A percentile compares a stretch with the other conserved stretches of the same genome.
Conservation (phyloP, 1,140 invertebrate genomes). For the Trichonephila inaurata region DNA sequence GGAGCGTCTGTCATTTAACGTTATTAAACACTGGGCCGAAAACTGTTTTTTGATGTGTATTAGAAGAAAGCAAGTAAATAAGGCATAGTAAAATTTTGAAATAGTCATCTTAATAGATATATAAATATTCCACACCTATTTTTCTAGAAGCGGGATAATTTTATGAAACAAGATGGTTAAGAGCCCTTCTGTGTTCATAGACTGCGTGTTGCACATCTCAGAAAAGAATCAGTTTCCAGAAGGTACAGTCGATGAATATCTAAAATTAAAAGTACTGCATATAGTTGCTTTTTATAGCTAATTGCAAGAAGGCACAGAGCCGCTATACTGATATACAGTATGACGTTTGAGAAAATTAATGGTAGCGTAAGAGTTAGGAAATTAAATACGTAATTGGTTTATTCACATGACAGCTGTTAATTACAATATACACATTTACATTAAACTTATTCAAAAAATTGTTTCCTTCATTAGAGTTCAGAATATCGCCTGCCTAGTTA, state of each 20-base stretch:
- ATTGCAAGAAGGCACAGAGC: not conserved
- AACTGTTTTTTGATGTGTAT: no score
- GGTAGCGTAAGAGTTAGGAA: no score
- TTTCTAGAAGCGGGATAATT: not conserved
- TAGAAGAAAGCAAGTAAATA: no score
- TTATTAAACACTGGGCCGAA: no score
- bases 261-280: not conserved
- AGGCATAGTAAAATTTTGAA: not conserved
- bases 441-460: no score
- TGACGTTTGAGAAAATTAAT: no score
- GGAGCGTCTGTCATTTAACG: no score
- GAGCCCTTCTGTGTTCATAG: not conserved
- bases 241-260: not conserved
- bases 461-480: no score
- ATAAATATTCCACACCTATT: not conserved
- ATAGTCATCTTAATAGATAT: not conserved
- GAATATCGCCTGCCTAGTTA: no score
- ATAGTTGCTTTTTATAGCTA: not conserved
- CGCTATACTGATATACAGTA: not conserved
- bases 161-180: not conserved
- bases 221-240: not conserved
- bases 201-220: not conserved
- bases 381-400: no score
- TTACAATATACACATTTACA: no score
- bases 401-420: no score